phyloP scores from a whole-genome alignment of 2,797 vertebrate genomes.

The Choloepus didactylus region DNA sequence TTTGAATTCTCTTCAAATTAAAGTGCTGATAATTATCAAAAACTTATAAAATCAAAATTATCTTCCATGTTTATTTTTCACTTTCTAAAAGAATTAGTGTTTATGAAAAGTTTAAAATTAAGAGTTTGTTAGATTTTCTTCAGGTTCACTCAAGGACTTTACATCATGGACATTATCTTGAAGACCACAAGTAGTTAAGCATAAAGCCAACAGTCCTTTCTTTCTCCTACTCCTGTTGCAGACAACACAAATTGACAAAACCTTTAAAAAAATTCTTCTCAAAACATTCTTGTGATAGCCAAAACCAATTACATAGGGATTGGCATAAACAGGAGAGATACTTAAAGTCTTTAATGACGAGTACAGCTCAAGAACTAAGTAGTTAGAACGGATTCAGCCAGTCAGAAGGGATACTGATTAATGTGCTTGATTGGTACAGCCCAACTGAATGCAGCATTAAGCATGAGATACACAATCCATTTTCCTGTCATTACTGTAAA shows the following conservation, averaged over 20 bases:
- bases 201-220: neutral
- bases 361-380: neutral
- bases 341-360: neutral
- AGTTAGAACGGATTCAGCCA: neutral
- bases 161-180: neutral
- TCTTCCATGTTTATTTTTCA: neutral
- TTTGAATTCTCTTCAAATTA: neutral
- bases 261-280: neutral
- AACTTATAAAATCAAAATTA: neutral
- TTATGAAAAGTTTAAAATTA: neutral
- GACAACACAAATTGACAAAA: constrained; percentile 13
- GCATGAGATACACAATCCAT: neutral
- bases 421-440: neutral
- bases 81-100: neutral
- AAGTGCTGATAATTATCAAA: neutral
- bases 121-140: neutral
- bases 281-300: neutral
- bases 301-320: neutral
- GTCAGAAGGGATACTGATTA: neutral
- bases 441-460: neutral
- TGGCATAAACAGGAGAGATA: neutral
- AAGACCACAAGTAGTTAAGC: neutral
- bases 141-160: neutral
- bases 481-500: neutral
- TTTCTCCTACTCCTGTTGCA: neutral